Evolutionary conservation across 1,140 invertebrate genomes (phyloP).

Genomic region (Diprion similis): DNA sequence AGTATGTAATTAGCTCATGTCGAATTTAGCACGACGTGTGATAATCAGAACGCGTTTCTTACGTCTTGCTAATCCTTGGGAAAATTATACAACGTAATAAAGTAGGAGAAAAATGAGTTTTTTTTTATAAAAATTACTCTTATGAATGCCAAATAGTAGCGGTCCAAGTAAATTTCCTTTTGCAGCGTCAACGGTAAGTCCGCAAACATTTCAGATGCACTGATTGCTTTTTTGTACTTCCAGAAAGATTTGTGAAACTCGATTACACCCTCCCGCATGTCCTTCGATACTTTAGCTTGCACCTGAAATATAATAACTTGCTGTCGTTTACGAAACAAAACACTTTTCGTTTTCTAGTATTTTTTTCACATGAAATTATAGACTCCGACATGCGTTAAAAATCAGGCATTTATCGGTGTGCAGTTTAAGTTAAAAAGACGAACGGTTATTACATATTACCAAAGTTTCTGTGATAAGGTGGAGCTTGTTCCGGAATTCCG

Average conservation of each 20-base stretch:
- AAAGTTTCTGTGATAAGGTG: neutral
- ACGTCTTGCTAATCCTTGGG: too few relatives aligned
- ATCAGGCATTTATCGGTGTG: too few relatives aligned
- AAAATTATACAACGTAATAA: too few relatives aligned
- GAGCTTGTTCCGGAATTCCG: neutral
- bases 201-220: constrained; percentile 21
- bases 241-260: constrained; percentile 32
- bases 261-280: neutral
- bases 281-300: neutral
- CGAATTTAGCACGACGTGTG: too few relatives aligned
- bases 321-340: too few relatives aligned
- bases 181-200: constrained; percentile 23
- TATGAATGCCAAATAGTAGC: constrained; percentile 29
- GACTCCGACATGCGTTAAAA: too few relatives aligned
- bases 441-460: neutral
- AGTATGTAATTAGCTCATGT: too few relatives aligned
- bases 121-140: constrained; percentile 19
- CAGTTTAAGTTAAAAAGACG: too few relatives aligned
- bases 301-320: neutral
- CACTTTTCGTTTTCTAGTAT: too few relatives aligned
- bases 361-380: too few relatives aligned
- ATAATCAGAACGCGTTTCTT: too few relatives aligned
- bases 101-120: too few relatives aligned
- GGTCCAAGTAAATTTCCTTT: constrained; percentile 27
- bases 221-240: constrained; percentile 24